Evolutionary conservation across 2,797 vertebrate genomes (phyloP), one percentile per base, ranked within the genome.

Genomic region (Otus scops): DNA sequence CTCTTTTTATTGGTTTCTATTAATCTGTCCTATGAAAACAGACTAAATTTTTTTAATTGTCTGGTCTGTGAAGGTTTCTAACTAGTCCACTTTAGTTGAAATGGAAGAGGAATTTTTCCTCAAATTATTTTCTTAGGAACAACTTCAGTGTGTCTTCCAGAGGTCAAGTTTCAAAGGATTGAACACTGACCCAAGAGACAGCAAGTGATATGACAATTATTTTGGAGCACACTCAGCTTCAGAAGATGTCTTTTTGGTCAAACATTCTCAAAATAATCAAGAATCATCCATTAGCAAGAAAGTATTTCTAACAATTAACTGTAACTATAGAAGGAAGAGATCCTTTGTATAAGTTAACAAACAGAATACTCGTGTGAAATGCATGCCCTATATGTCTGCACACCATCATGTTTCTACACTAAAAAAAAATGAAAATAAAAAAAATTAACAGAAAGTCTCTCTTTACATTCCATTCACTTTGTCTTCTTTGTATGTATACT

Each of bases 41-140:
- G 34, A 68, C 4, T n/a, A 17, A 54, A 9, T 41, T 63, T 51
- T 70, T 69, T 53, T 45, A 68, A 39, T 91, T 71, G 53, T 88
- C 45, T 75, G 54, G 15, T 78, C 38, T 57, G 16, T 73, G 63
- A 78, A 34, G 22, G 41, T 59, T 92, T 79, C 24, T 48, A 77
- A 56, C 23, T 30, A 50, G 38, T 39, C 48, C 38, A 48, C 47
- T 83, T 78, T 65, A 69, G 65, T 27, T 16, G 12, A 89, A 94
- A 81, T 43, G 17, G 54, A 85, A 84, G 71, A 71, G 27, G n/a
- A 88, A 15, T 22, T 61, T 81, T 73, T 69, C 30, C 13, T 59
- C 27, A 75, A 50, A 64, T 64, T 94, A 64, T 83, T 94, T 89
- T 78, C 73, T 65, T 80, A 47, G 30, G 60, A 95, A 86, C 32